phyloP scores from a whole-genome alignment of 2,113 vertebrate species.

The Narcine bancroftii region DNA sequence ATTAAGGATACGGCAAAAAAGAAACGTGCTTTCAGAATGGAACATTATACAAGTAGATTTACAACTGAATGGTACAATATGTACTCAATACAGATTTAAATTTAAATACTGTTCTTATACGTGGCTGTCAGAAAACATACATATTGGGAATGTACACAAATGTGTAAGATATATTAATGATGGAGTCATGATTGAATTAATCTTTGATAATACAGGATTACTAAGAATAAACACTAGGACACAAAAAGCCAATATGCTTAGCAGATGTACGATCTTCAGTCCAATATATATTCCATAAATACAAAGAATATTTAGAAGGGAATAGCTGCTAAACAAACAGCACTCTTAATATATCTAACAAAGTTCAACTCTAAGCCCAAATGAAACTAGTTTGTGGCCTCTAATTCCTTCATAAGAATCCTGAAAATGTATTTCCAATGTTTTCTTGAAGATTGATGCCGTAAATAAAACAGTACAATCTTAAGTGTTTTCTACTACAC shows the following conservation, averaged over 20 bases:
- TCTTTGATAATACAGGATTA: slow-evolving; percentile 28
- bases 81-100: slow-evolving; percentile 35
- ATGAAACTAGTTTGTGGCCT: slow-evolving; percentile 47
- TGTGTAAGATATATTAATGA: slow-evolving; percentile 31
- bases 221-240: slow-evolving; percentile 31
- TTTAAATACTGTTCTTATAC: slow-evolving; percentile 36
- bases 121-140: slow-evolving; percentile 19
- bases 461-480: slow-evolving; percentile 8
- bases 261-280: slow-evolving; percentile 19
- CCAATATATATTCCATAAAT: slow-evolving; percentile 37
- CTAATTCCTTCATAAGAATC: slow-evolving; percentile 37
- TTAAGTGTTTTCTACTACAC: slow-evolving; percentile 8
- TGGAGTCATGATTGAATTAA: slow-evolving; percentile 31
- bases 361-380: slow-evolving; percentile 52
- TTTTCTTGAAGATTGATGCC: not conserved
- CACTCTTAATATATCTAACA: slow-evolving; percentile 44
- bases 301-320: slow-evolving; percentile 49
- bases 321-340: slow-evolving; percentile 52
- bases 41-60: slow-evolving; percentile 43
- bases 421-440: not conserved
- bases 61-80: slow-evolving; percentile 34
- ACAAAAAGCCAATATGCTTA: slow-evolving; percentile 28
- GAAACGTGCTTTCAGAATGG: slow-evolving; percentile 29
- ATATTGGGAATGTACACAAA: slow-evolving; percentile 32
- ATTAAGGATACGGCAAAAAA: slow-evolving; percentile 44